These are phyloP conservation scores for Engystomops pustulosus DNA, from an alignment of 2,113 vertebrate species.

Conservation along the genomic window DNA sequence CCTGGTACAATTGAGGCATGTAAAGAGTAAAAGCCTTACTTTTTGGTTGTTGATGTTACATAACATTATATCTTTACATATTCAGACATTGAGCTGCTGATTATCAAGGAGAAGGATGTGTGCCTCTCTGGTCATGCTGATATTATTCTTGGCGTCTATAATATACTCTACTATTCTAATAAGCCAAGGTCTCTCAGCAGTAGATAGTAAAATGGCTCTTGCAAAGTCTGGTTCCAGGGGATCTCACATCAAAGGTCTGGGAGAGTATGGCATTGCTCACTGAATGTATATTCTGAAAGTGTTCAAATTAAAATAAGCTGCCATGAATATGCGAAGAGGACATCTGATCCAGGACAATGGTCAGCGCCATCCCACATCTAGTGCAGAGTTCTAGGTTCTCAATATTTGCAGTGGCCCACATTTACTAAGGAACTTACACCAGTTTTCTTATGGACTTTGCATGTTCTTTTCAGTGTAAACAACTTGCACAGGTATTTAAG, in stretches of 20 bases:
- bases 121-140: background rate
- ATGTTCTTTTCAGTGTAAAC: no score
- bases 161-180: constrained; percentile 12
- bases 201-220: constrained; percentile 18
- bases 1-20: no score
- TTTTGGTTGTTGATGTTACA: background rate
- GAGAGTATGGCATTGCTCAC: background rate
- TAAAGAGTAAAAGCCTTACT: no score
- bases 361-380: background rate
- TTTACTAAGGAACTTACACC: no score
- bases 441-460: no score
- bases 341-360: constrained; percentile 9
- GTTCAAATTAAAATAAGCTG: constrained; percentile 30
- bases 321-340: constrained; percentile 49
- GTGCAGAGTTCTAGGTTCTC: background rate
- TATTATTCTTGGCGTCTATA: constrained; percentile 17
- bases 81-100: background rate
- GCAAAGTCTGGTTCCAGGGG: constrained; percentile 26
- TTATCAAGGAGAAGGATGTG: background rate
- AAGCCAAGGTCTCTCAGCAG: background rate
- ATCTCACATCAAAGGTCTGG: constrained; percentile 45
- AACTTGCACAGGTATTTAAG: no score
- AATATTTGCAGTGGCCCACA: no score
- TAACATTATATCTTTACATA: background rate
- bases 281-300: background rate